Percentiles rank a stretch among this genome's conserved stretches.
Conservation (phyloP, 2,113 vertebrate genomes). For the Pomatorhinus ruficollis region DNA sequence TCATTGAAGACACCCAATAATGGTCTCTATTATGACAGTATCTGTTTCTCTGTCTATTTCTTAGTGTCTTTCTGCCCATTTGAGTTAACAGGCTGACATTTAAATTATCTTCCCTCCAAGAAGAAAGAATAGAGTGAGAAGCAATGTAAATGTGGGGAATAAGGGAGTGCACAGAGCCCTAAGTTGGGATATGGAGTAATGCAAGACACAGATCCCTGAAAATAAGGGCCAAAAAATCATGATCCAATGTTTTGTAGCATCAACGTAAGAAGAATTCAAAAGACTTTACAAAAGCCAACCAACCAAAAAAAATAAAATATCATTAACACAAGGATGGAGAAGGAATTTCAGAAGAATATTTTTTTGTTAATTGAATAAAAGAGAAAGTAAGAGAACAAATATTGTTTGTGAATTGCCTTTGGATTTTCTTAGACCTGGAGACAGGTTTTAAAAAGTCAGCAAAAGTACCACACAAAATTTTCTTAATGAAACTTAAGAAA, state of each 20-base stretch:
- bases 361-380: neutral
- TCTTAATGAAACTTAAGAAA: neutral
- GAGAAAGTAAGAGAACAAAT: neutral
- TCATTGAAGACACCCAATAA: neutral
- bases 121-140: neutral
- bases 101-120: neutral
- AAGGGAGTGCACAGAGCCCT: neutral
- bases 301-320: neutral
- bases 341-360: neutral
- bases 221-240: neutral
- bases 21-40: neutral
- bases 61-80: neutral
- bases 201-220: neutral
- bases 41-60: neutral
- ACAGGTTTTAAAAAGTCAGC: neutral
- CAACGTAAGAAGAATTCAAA: neutral
- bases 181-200: neutral
- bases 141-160: neutral
- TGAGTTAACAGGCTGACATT: neutral
- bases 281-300: neutral
- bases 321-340: accelerated
- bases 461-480: neutral
- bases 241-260: neutral
- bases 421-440: neutral
- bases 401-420: neutral